phyloP scores from a whole-genome alignment of 64 coral and sea anemone species.

The Hydrozoanthus tunicans region DNA sequence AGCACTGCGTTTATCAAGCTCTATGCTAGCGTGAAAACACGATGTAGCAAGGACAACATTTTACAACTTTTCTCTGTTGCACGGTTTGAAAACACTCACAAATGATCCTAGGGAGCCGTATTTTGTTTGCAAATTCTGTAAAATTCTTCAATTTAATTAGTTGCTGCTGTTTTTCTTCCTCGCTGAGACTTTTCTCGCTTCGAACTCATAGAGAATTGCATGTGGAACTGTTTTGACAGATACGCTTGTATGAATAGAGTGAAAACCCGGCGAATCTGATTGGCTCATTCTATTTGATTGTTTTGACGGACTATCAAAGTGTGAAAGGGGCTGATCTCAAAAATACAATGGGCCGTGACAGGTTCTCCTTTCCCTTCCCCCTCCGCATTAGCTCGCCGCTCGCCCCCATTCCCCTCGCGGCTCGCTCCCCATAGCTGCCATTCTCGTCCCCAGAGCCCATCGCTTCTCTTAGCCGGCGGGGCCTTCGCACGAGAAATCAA shows the following conservation, averaged over 20 bases:
- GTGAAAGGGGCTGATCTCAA: neutral
- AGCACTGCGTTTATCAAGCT: neutral
- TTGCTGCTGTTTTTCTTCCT: constrained; percentile 24
- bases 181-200: neutral
- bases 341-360: constrained; percentile 5
- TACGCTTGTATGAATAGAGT: neutral
- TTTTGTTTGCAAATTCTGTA: constrained; percentile 51
- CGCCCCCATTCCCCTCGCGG: too few species aligned
- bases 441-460: too few species aligned
- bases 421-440: neutral
- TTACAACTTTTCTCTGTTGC: constrained; percentile 29
- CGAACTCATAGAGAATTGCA: neutral
- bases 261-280: constrained; percentile 4
- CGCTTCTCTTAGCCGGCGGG: too few species aligned
- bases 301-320: constrained; percentile 1
- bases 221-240: constrained; percentile 3
- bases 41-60: constrained; percentile 23
- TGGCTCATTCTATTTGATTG: constrained; percentile 1
- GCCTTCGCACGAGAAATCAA: too few species aligned
- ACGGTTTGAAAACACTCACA: constrained; percentile 49
- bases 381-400: neutral
- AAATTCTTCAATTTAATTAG: constrained; percentile 24
- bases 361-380: constrained; percentile 14
- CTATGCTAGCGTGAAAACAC: constrained; percentile 33
- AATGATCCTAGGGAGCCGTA: constrained; percentile 36